Conservation (phyloP, 2,888 invertebrate species). For the Perithous albicinctus region DNA sequence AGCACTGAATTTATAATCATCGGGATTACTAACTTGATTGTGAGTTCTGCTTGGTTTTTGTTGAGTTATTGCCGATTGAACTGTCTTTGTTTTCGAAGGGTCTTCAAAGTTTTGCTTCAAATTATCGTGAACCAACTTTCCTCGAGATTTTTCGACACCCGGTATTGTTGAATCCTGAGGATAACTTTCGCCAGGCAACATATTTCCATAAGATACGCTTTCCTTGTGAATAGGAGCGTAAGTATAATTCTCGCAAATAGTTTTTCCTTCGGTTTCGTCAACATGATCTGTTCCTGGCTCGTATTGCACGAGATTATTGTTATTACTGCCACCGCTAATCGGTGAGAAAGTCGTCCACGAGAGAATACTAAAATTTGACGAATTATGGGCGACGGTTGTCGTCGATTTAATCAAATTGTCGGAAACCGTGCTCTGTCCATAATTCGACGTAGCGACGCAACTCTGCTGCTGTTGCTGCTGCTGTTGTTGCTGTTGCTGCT, state of each 20-base stretch:
- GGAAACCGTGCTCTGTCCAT: slow-evolving; percentile 76
- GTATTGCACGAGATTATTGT: slow-evolving; percentile 72
- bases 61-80: slow-evolving; percentile 72
- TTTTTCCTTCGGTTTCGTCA: slow-evolving; percentile 75
- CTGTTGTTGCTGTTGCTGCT: slow-evolving; percentile 58
- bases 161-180: slow-evolving; percentile 66
- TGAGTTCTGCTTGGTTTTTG: slow-evolving; percentile 72
- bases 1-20: slow-evolving; percentile 76
- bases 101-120: slow-evolving; percentile 73
- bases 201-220: slow-evolving; percentile 72
- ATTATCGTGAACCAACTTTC: slow-evolving; percentile 75
- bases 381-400: slow-evolving; percentile 82
- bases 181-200: slow-evolving; percentile 73
- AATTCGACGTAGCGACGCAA: slow-evolving; percentile 78
- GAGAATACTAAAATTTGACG: slow-evolving; percentile 83
- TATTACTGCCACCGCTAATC: slow-evolving; percentile 69
- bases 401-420: slow-evolving; percentile 77
- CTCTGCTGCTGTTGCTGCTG: slow-evolving; percentile 71
- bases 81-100: slow-evolving; percentile 76
- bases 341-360: slow-evolving; percentile 84
- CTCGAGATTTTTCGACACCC: slow-evolving; percentile 77
- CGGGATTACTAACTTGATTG: slow-evolving; percentile 67
- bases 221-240: slow-evolving; percentile 80
- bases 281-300: slow-evolving; percentile 71
- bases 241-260: slow-evolving; percentile 80